Conservation (phyloP, 53 echinoderm and acorn worm genomes). For the Echinometra lucunter region DNA sequence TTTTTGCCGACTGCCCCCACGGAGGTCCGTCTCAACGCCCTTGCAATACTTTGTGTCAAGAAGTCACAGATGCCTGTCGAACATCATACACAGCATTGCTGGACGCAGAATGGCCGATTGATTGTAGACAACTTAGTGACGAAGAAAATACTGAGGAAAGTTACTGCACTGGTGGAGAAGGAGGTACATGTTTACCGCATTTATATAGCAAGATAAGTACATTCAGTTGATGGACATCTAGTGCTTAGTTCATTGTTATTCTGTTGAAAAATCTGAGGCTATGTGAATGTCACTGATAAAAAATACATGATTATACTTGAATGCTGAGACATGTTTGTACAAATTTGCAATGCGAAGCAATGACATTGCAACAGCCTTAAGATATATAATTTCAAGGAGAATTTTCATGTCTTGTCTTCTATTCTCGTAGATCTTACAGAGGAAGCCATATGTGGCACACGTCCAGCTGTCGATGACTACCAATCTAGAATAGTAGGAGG, state of each 20-base stretch:
- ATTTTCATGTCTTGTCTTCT: too few species aligned
- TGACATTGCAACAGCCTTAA: too few species aligned
- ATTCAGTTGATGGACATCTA: too few species aligned
- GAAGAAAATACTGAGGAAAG: not conserved
- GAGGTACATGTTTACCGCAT: not conserved
- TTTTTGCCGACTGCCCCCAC: slow-evolving; percentile 75
- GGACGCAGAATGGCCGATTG: slow-evolving; percentile 37
- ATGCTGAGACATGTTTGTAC: too few species aligned
- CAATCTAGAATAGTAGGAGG: slow-evolving; percentile 82
- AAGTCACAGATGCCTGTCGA: slow-evolving; percentile 63
- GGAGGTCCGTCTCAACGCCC: slow-evolving; percentile 34
- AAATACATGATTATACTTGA: too few species aligned
- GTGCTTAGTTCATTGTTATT: too few species aligned
- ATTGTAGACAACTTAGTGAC: slow-evolving; percentile 35
- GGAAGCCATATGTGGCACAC: slow-evolving; percentile 77
- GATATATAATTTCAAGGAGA: too few species aligned
- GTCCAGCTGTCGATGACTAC: slow-evolving; percentile 54
- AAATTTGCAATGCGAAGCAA: too few species aligned
- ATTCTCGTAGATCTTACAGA: not conserved
- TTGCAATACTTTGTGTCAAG: slow-evolving; percentile 71
- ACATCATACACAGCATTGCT: not conserved
- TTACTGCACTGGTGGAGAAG: not conserved
- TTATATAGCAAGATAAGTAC: too few species aligned
- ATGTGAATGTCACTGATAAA: too few species aligned
- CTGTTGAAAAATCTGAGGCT: too few species aligned